A percentile compares a stretch with the other conserved stretches of the same genome.
phyloP scores from a whole-genome alignment of 2,113 vertebrate species.

The Tapirus terrestris region DNA sequence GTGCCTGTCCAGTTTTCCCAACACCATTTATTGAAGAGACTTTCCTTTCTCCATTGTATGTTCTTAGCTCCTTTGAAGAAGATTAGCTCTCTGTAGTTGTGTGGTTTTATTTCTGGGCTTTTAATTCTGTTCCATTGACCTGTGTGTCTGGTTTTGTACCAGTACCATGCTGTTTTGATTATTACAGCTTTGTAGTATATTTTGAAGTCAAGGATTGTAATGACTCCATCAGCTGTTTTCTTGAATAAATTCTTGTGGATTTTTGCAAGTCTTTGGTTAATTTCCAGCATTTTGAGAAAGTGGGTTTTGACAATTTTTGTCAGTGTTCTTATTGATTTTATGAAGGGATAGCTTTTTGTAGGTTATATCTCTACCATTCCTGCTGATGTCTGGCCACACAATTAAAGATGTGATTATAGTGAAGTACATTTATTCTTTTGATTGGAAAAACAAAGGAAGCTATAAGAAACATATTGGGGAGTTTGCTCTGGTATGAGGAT shows the following conservation, averaged over 20 bases:
- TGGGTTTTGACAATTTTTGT: background rate
- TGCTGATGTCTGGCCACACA: background rate
- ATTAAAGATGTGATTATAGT: background rate
- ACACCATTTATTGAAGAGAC: no score
- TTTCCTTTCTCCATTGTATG: no score
- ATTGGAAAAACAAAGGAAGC: background rate
- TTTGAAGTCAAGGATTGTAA: no score
- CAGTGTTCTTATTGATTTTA: background rate
- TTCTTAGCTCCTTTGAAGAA: no score
- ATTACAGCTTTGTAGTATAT: no score
- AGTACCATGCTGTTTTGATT: no score
- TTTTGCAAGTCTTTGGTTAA: background rate
- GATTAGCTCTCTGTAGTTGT: no score
- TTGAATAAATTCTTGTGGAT: background rate
- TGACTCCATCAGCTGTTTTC: background rate
- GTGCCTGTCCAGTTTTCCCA: no score
- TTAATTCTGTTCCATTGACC: no score
- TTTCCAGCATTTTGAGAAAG: background rate
- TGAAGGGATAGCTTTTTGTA: background rate
- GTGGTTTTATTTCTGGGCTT: no score
- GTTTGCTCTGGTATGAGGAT: background rate
- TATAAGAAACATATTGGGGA: background rate
- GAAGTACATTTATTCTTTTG: background rate
- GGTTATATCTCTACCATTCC: background rate
- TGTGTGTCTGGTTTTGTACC: no score